Evolutionary conservation across 2,888 invertebrate species (phyloP).

Genomic region (Erpobdella octoculata): DNA sequence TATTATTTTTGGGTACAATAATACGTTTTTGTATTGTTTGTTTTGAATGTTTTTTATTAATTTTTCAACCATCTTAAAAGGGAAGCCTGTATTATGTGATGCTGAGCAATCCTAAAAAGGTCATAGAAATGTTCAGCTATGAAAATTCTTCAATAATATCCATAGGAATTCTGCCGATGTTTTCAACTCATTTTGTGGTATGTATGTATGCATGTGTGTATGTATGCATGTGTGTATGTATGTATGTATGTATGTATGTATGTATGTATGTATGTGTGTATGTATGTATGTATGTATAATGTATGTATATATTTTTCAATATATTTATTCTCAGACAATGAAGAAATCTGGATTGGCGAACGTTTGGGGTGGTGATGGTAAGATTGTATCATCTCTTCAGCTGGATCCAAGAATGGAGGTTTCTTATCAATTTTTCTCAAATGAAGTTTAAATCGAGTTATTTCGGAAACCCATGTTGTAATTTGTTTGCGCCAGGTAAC

Average conservation of each 20-base stretch:
- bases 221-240: neutral
- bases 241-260: neutral
- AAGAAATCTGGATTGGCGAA: constrained; percentile 1
- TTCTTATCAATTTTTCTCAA: neutral
- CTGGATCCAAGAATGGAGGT: neutral
- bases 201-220: neutral
- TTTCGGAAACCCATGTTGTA: neutral
- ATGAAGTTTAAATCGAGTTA: neutral
- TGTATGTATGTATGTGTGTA: neutral
- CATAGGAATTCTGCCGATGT: neutral
- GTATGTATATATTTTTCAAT: neutral
- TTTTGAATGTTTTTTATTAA: neutral
- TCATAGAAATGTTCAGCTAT: neutral
- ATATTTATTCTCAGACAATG: neutral
- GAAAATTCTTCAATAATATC: constrained; percentile 3
- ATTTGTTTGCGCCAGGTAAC: neutral
- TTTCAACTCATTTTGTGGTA: neutral
- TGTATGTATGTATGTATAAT: neutral
- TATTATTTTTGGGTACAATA: too few species aligned
- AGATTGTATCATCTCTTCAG: neutral
- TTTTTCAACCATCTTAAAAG: neutral
- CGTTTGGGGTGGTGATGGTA: constrained; percentile 4
- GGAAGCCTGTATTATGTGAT: neutral
- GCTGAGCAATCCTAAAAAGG: neutral
- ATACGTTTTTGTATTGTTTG: neutral